These are phyloP conservation scores for Portunus trituberculatus DNA, from an alignment of 1,140 invertebrate species.

Conservation along the genomic window DNA sequence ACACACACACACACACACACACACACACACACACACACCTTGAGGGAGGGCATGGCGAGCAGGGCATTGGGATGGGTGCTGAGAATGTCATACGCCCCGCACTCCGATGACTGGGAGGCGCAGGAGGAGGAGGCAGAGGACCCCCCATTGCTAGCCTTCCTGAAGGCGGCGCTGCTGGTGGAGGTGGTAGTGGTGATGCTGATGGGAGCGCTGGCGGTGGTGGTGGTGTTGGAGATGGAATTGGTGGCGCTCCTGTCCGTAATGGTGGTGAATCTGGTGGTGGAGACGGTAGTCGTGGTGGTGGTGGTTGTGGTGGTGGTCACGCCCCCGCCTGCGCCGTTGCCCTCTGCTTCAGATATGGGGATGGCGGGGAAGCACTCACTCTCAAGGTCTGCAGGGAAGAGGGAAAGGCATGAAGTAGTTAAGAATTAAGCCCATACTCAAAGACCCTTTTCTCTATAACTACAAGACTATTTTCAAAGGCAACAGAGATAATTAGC, in stretches of 20 bases:
- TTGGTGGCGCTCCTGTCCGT: neutral
- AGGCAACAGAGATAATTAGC: too few relatives aligned
- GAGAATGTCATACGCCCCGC: neutral
- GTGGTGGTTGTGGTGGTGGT: constrained; percentile 25
- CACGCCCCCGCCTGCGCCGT: too few relatives aligned
- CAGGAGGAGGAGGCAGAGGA: constrained; percentile 28
- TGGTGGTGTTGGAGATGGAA: neutral
- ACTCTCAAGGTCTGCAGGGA: constrained; percentile 67
- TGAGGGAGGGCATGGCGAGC: constrained; percentile 55
- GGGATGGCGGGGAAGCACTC: constrained; percentile 70
- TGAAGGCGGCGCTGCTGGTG: neutral
- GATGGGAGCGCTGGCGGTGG: neutral
- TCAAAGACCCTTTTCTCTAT: too few relatives aligned
- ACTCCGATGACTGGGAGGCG: neutral
- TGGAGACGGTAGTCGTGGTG: constrained; percentile 24
- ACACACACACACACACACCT: constrained; percentile 28
- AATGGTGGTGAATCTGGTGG: neutral
- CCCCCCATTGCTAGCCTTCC: neutral
- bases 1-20: neutral
- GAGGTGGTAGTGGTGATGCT: neutral
- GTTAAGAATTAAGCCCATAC: neutral
- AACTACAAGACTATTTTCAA: too few relatives aligned
- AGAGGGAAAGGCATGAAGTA: neutral
- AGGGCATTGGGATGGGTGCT: neutral
- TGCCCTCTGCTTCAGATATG: constrained; percentile 62